phyloP scores from a whole-genome alignment of 2,113 vertebrate species.

The Pelmatolapia mariae region DNA sequence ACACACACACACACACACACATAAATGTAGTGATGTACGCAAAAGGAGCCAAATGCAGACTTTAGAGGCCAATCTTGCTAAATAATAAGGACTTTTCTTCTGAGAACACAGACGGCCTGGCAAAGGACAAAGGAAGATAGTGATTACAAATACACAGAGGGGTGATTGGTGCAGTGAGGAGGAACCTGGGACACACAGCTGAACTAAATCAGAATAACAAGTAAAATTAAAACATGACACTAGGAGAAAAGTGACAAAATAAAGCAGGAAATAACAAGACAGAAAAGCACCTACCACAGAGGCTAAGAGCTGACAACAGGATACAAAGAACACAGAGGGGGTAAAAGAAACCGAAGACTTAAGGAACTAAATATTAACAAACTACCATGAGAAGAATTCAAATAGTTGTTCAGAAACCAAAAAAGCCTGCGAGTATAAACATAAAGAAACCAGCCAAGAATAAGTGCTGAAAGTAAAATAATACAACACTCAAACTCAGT shows the following conservation, averaged over 20 bases:
- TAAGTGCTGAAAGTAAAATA: background rate
- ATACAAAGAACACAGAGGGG: background rate
- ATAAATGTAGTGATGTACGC: background rate
- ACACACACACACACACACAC: accelerated
- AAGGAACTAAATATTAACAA: background rate
- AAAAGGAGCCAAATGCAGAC: background rate
- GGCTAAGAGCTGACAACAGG: background rate
- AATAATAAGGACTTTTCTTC: background rate
- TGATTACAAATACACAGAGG: background rate
- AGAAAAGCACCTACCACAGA: background rate
- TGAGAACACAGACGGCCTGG: background rate
- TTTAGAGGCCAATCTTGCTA: background rate
- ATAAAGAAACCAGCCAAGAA: background rate
- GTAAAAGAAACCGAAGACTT: background rate
- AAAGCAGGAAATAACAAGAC: background rate
- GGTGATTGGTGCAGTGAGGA: background rate
- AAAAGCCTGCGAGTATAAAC: background rate
- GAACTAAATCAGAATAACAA: background rate
- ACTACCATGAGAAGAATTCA: background rate
- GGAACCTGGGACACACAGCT: background rate
- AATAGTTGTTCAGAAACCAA: background rate
- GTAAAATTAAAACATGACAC: background rate
- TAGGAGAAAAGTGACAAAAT: background rate
- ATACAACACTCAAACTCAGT: background rate
- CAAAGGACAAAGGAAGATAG: background rate